phyloP scores from a whole-genome alignment of 1,140 invertebrate genomes.

The Argopecten irradians region DNA sequence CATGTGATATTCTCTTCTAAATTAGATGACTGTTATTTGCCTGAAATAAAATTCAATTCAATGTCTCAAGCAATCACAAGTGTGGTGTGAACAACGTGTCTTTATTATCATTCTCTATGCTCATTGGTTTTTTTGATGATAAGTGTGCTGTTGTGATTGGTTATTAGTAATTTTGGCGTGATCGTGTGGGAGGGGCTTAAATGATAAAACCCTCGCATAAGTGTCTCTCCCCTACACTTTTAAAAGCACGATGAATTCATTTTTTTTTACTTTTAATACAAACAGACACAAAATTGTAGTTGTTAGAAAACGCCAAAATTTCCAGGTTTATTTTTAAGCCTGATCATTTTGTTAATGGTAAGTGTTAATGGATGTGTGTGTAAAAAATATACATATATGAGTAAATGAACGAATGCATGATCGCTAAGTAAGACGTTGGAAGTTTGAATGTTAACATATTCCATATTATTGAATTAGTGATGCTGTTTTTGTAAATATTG shows the following conservation, averaged over 20 bases:
- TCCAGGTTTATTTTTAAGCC: not conserved
- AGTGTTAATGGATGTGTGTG: not conserved
- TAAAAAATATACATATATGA: not conserved
- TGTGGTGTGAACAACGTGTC: not conserved
- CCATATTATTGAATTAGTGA: not conserved
- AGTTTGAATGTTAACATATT: not conserved
- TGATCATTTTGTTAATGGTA: not conserved
- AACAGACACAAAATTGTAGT: not conserved
- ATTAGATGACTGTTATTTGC: too few species aligned
- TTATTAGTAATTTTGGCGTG: not conserved
- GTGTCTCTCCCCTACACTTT: not conserved
- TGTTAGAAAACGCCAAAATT: not conserved
- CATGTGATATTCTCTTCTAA: too few species aligned
- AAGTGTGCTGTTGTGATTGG: not conserved
- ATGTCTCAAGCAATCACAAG: too few species aligned
- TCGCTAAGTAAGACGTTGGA: too few species aligned
- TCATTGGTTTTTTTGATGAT: not conserved
- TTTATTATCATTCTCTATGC: not conserved
- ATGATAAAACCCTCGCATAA: not conserved
- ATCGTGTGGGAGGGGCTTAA: not conserved
- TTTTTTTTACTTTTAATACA: constrained; percentile 20
- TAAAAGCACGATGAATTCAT: not conserved
- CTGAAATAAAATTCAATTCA: too few species aligned
- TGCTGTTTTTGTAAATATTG: not conserved
- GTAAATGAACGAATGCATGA: not conserved